Conservation (phyloP, 2,888 invertebrate genomes). For the Sicus ferrugineus region DNA sequence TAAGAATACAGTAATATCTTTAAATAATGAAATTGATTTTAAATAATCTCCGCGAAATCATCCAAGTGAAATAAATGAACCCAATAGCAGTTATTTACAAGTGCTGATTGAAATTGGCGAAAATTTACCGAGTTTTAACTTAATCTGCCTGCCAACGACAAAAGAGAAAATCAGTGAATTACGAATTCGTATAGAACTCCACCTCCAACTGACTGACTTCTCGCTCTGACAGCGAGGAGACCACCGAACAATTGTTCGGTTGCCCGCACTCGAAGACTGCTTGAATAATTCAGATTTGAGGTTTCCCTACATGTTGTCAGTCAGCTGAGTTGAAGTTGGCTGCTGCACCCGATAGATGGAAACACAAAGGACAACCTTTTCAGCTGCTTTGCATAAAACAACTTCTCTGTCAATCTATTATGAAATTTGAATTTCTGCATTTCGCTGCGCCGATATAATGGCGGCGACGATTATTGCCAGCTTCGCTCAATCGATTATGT, state of each 20-base stretch:
- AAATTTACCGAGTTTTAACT: too few relatives aligned
- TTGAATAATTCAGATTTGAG: constrained; percentile 26
- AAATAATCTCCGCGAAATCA: too few relatives aligned
- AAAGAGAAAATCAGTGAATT: neutral
- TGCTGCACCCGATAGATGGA: constrained; percentile 3
- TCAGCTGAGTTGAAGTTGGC: constrained; percentile 10
- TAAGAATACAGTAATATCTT: too few relatives aligned
- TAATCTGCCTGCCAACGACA: too few relatives aligned
- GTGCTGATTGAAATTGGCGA: neutral
- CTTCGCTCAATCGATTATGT: neutral
- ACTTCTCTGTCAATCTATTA: constrained; percentile 20
- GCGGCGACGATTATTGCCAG: neutral
- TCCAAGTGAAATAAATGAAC: too few relatives aligned
- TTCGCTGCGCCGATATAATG: neutral
- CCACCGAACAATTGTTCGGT: neutral
- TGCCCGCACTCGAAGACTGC: neutral
- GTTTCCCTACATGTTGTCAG: constrained; percentile 19
- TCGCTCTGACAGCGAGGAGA: neutral
- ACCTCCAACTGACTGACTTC: too few relatives aligned
- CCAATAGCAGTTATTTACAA: too few relatives aligned
- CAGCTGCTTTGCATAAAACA: constrained; percentile 27
- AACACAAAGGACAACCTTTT: constrained; percentile 7
- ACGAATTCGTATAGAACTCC: neutral
- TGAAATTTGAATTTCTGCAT: constrained; percentile 8
- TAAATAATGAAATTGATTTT: too few relatives aligned